Conservation (phyloP, 2,888 invertebrate species). For the Phoenoteleia sp. region DNA sequence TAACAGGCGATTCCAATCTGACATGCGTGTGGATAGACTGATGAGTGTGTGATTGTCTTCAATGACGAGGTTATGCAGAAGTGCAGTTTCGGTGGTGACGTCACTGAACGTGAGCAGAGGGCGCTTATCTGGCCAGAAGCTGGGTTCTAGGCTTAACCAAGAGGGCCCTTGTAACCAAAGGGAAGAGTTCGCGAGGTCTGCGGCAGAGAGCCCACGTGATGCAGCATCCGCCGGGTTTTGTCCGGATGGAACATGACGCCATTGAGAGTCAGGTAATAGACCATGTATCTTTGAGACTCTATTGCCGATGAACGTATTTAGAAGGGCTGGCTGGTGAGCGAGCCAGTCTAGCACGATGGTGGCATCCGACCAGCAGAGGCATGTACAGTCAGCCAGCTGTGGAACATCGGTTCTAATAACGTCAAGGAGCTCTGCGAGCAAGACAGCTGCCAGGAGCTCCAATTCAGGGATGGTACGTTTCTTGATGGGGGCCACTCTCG, state of each 20-base stretch:
- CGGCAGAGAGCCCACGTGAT: background rate
- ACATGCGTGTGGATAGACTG: background rate
- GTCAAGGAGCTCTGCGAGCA: background rate
- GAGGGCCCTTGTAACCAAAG: no score
- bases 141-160: no score
- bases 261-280: background rate
- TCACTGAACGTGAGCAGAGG: no score
- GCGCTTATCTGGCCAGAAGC: no score
- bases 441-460: constrained; percentile 22
- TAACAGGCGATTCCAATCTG: background rate
- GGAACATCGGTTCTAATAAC: background rate
- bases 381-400: background rate
- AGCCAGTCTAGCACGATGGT: background rate
- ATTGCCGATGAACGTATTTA: background rate
- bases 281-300: background rate
- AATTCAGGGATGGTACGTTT: constrained; percentile 14
- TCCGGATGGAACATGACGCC: constrained; percentile 5
- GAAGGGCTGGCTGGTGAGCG: background rate
- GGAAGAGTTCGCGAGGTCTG: background rate
- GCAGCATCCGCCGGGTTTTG: constrained; percentile 3
- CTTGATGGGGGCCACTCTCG: constrained; percentile 24
- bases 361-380: background rate
- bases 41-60: no score
- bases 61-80: no score
- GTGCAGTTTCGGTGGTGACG: no score